Percentiles rank a stretch among this genome's conserved stretches.
Evolutionary conservation across 2,888 invertebrate species (phyloP).

Genomic region (Eustalomyia histrio): DNA sequence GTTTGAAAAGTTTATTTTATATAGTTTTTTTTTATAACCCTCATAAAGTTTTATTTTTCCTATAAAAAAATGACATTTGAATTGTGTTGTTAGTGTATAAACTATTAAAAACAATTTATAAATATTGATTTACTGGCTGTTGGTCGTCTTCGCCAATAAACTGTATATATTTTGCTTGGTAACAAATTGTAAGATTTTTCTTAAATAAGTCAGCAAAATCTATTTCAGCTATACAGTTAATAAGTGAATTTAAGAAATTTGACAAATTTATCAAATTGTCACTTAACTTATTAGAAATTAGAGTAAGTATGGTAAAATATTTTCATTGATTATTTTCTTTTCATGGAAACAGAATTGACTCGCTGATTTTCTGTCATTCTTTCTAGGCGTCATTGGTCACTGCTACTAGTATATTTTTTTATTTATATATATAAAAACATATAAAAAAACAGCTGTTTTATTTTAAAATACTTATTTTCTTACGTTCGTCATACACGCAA

Average conservation of each 20-base stretch:
- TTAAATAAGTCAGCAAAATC: too few relatives aligned
- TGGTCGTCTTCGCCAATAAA: too few relatives aligned
- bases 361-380: too few relatives aligned
- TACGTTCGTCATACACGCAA: background rate
- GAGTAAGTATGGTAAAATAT: too few relatives aligned
- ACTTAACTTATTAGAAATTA: too few relatives aligned
- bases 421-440: background rate
- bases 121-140: background rate
- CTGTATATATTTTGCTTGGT: too few relatives aligned
- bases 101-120: slow-evolving; percentile 3
- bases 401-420: background rate
- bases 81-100: background rate
- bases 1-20: slow-evolving; percentile 1
- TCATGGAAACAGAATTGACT: too few relatives aligned
- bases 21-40: slow-evolving; percentile 17
- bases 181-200: too few relatives aligned
- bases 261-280: too few relatives aligned
- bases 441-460: background rate
- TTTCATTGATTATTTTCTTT: too few relatives aligned
- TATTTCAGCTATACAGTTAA: too few relatives aligned
- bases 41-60: slow-evolving; percentile 24
- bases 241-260: too few relatives aligned
- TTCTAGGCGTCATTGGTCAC: background rate
- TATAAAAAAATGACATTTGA: background rate
- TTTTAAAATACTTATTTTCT: background rate